These are phyloP conservation scores for Ptychochromis oligacanthus DNA, from an alignment of 2,113 vertebrate genomes.

Conservation along the genomic window DNA sequence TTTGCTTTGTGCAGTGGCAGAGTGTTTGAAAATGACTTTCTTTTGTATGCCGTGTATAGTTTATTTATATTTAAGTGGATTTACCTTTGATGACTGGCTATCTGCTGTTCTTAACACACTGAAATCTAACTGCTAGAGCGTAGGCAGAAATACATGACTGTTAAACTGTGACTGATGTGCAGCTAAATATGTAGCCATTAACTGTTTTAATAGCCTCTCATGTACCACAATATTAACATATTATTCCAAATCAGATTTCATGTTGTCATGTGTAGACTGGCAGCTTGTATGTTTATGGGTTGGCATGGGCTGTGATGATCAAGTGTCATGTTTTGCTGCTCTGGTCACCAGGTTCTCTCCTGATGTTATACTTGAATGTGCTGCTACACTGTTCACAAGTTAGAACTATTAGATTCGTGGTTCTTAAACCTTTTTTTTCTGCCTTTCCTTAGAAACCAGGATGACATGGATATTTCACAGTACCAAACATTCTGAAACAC, in stretches of 20 bases:
- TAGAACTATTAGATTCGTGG: conserved; percentile 10
- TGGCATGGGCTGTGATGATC: conserved; percentile 46
- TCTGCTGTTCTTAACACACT: conserved; percentile 54
- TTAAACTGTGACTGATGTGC: conserved; percentile 75
- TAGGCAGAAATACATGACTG: conserved; percentile 65
- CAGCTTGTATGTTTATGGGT: conserved; percentile 29
- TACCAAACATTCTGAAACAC: conserved; percentile 20
- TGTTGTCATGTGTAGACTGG: conserved; percentile 6
- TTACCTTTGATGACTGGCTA: conserved; percentile 21
- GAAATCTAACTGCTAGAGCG: conserved; percentile 65
- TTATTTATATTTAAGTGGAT: conserved; percentile 69
- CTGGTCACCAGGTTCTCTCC: conserved; percentile 38
- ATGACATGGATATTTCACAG: conserved; percentile 19
- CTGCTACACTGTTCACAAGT: conserved; percentile 53
- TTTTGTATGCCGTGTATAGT: conserved; percentile 47
- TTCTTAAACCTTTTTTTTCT: neutral
- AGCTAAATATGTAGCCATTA: conserved; percentile 50
- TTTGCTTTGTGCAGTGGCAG: conserved; percentile 26
- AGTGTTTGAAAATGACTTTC: neutral
- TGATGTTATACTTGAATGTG: conserved; percentile 71
- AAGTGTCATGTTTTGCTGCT: conserved; percentile 60
- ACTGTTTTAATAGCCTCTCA: conserved; percentile 42
- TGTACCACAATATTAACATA: conserved; percentile 14
- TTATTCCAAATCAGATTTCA: conserved; percentile 30
- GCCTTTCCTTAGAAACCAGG: neutral